phyloP scores from a whole-genome alignment of 2,113 vertebrate genomes.

The Pleuronectes platessa region DNA sequence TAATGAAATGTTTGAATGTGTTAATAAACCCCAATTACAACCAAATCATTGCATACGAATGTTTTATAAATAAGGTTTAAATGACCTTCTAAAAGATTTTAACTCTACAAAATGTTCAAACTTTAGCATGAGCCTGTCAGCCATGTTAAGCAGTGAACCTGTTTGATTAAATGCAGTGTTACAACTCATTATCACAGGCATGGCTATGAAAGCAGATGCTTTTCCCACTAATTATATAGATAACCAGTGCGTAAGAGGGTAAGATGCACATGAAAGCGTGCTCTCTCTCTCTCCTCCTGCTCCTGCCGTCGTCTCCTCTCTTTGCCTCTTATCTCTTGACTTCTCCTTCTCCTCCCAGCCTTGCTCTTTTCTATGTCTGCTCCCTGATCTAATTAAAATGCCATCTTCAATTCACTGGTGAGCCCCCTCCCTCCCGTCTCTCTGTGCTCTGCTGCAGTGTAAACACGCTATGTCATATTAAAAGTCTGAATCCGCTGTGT shows the following conservation, averaged over 20 bases:
- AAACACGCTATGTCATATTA: slow-evolving; percentile 74
- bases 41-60: no score
- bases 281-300: slow-evolving; percentile 3
- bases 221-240: slow-evolving; percentile 51
- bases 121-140: not conserved
- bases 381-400: slow-evolving; percentile 77
- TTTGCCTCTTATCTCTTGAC: slow-evolving; percentile 47
- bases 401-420: slow-evolving; percentile 71
- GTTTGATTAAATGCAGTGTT: slow-evolving; percentile 28
- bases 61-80: no score
- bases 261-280: slow-evolving; percentile 46
- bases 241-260: slow-evolving; percentile 49
- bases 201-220: slow-evolving; percentile 43
- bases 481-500: slow-evolving; percentile 68
- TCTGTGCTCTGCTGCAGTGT: slow-evolving; percentile 66
- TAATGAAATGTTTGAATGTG: no score
- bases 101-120: not conserved
- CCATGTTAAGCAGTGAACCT: slow-evolving; percentile 14
- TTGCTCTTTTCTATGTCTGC: slow-evolving; percentile 47
- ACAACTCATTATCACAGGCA: slow-evolving; percentile 36
- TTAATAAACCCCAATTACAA: no score
- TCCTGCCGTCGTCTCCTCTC: slow-evolving; percentile 18
- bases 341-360: slow-evolving; percentile 41
- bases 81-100: not conserved
- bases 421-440: slow-evolving; percentile 40